phyloP scores from a whole-genome alignment of 2,888 invertebrate genomes.

The Acleris literana region DNA sequence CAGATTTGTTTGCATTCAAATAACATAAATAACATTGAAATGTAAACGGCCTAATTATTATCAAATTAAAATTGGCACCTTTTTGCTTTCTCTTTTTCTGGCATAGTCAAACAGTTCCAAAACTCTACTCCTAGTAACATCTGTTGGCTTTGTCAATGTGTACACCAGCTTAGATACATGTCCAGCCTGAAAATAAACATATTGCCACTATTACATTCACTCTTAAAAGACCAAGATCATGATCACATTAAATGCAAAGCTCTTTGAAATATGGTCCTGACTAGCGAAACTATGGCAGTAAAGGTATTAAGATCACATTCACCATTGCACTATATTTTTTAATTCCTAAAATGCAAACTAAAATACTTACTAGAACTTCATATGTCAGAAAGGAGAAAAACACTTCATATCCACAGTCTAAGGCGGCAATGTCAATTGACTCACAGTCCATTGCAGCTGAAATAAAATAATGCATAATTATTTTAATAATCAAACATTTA shows the following conservation, averaged over 20 bases:
- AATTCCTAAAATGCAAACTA: no score
- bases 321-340: no score
- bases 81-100: conserved; percentile 67
- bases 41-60: no score
- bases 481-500: no score
- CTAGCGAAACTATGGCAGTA: no score
- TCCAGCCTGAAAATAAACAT: conserved; percentile 58
- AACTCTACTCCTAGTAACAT: conserved; percentile 72
- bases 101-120: conserved; percentile 65
- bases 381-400: conserved; percentile 67
- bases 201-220: not conserved
- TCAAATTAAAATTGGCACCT: conserved; percentile 49
- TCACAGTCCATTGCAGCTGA: conserved; percentile 74
- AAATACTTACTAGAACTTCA: conserved; percentile 67
- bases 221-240: not conserved
- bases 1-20: no score
- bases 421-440: conserved; percentile 61
- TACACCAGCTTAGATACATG: conserved; percentile 74
- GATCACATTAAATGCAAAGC: not conserved
- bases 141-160: conserved; percentile 71
- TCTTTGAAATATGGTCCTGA: no score
- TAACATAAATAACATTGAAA: no score
- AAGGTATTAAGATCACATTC: no score
- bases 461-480: conserved; percentile 38
- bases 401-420: conserved; percentile 75